Percentiles rank a stretch among this genome's conserved stretches.
These are phyloP conservation scores for Cranoglanis bouderius DNA, from an alignment of 2,113 vertebrate genomes.

Conservation along the genomic window DNA sequence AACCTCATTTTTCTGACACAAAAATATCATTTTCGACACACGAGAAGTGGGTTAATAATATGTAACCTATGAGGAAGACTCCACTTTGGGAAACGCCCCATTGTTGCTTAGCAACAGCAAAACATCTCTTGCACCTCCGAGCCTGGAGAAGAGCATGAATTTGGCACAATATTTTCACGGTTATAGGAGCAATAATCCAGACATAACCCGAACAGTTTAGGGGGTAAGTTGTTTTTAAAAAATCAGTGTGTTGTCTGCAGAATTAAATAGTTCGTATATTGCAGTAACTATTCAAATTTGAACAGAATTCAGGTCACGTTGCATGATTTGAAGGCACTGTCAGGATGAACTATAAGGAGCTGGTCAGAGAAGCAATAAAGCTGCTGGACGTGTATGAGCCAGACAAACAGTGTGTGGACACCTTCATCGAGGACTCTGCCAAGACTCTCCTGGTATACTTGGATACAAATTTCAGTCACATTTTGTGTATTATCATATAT, in stretches of 20 bases:
- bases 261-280: not conserved
- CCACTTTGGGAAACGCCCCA: constrained; percentile 19
- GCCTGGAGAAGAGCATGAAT: not conserved
- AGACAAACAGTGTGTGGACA: constrained; percentile 73
- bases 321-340: not conserved
- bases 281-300: not conserved
- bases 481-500: not conserved
- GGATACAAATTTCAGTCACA: not conserved
- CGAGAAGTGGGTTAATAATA: not conserved
- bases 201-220: not conserved
- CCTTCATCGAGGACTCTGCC: constrained; percentile 73
- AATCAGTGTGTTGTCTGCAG: not conserved
- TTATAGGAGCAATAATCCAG: not conserved
- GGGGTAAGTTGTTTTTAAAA: not conserved
- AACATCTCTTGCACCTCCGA: constrained; percentile 12
- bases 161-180: not conserved
- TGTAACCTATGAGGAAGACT: not conserved
- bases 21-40: not conserved
- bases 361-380: constrained; percentile 71
- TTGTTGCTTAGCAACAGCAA: constrained; percentile 70
- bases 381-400: constrained; percentile 77
- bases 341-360: constrained; percentile 78
- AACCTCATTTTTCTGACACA: not conserved
- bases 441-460: constrained; percentile 74
- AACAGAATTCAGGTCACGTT: too few relatives aligned